phyloP scores from a whole-genome alignment of 2,797 vertebrate species.

The Carduelis carduelis region DNA sequence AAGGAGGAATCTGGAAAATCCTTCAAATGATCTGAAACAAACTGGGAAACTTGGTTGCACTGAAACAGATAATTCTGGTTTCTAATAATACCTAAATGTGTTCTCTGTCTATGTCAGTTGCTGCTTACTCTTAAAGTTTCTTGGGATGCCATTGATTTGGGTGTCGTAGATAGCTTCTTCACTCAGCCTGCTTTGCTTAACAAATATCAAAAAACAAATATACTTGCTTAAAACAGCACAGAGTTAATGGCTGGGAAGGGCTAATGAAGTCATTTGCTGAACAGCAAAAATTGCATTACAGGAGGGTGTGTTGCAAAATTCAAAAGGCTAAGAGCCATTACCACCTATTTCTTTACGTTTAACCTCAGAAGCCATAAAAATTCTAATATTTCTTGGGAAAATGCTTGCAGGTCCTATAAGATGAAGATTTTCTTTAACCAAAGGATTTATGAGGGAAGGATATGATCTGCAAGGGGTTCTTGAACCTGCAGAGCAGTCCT shows the following conservation, averaged over 20 bases:
- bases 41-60: background rate
- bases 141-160: background rate
- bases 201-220: background rate
- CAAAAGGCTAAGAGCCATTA: background rate
- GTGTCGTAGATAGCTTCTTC: background rate
- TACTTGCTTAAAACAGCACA: background rate
- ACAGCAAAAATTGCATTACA: background rate
- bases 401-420: background rate
- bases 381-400: background rate
- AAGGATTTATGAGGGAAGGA: background rate
- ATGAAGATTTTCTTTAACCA: conserved; percentile 8
- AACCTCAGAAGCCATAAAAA: background rate
- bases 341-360: background rate
- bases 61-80: background rate
- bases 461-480: background rate
- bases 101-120: background rate
- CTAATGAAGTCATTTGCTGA: background rate
- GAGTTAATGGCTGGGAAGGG: background rate
- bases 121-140: background rate
- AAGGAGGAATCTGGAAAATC: background rate
- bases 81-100: background rate
- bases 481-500: background rate
- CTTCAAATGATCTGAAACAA: background rate
- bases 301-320: background rate
- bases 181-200: background rate